Base-by-base conservation (phyloP, 2,888 invertebrate genomes). In the Tiliacea citrago region DNA sequence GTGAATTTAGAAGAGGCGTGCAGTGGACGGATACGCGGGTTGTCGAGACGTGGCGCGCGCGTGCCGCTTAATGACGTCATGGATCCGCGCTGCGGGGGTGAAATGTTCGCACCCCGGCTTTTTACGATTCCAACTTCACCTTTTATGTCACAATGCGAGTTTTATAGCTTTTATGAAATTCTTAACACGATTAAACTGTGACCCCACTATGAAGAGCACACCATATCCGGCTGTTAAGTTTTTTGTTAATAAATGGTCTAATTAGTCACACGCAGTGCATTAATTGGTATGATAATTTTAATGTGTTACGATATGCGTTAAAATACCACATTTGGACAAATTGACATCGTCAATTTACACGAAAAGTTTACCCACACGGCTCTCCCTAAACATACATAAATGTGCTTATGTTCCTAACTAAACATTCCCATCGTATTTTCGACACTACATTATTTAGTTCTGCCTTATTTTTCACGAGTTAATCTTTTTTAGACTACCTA, bases 111-210 rank as follows among this genome's bases (percentile, higher is more conserved):
- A 93, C 92, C 92, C 92, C 89, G 88, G 81, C 89, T 90, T 92
- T 94, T 94, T 93, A 94, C 91, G 93, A 93, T 95, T 94, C 91
- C 90, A 93, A 94, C 93, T 93, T 94, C 92, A 94, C 93, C 93
- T 94, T 94, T 94, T 93, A 94, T 94, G 91, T 92, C 92, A 92
- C 92, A 93, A 93, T 93, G 92, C 89, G 91, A 94, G 91, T 94
- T 95, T 95, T 94, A 95, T 94, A 89, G 93, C 94, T 92, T 93
- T 93, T 94, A 93, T 92, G 90, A 92, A 94, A 94, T 94, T 93
- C 92, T 93, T 94, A 93, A 94, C 94, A 93, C 95, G 93, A 94
- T 95, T 93, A 94, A 94, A 91, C 92, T 90, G 86, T 92, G 90
- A 94, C 93, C 94, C 91, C 90, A 86, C 77, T 61, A 60, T 83